Evolutionary conservation across 2,888 invertebrate species (phyloP), one percentile per base, ranked within the genome.

Genomic region (Pseudococcus viburni): DNA sequence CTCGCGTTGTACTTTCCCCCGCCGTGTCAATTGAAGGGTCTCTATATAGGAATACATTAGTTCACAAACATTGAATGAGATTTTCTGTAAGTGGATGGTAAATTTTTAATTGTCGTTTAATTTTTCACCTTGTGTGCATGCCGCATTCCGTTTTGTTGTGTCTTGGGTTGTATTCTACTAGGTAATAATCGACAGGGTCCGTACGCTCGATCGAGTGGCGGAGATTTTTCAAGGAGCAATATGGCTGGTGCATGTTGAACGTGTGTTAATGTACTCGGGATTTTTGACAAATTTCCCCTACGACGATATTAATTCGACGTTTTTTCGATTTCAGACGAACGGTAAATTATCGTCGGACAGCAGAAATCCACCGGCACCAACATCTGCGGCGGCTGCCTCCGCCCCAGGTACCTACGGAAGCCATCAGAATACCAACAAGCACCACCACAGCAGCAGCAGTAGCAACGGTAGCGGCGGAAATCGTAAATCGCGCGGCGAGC

Each of bases 401-500:
- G 33, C 33, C 9, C 0, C 55, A 2, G 33, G 64, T 11, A 22
- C 19, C 11, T 64, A 73, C 33, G 33, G 33, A 26, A 7, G 33
- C 17, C 64, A 64, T 19, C 64, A 64, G 4, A 26, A 0, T 26
- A 17, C 9, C 64, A 9, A 33, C 39, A 22, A 19, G 17, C 80
- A 80, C 17, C 51, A 88, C 59, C 33, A 19, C 22, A 22, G 11
- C 19, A 22, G 64, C 8, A 22, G 48, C 12, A 51, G 48, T 22
- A n/a, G 33, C 42, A 22, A 46, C 33, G 84, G 84, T 19, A 19
- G n/a, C 55, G n/a, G 39, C n/a, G 84, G 84, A 15, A 55, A 33
- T n/a, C 59, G 84, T 42, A 84, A 88, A 46, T 64, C 46, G n/a
- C 84, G 84, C 46, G 84, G 84, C 17, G 88, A 88, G n/a, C 46